Evolutionary conservation across 1,140 invertebrate species (phyloP), one percentile per base, ranked within the genome.

Genomic region (Zaprionus tsacasi): DNA sequence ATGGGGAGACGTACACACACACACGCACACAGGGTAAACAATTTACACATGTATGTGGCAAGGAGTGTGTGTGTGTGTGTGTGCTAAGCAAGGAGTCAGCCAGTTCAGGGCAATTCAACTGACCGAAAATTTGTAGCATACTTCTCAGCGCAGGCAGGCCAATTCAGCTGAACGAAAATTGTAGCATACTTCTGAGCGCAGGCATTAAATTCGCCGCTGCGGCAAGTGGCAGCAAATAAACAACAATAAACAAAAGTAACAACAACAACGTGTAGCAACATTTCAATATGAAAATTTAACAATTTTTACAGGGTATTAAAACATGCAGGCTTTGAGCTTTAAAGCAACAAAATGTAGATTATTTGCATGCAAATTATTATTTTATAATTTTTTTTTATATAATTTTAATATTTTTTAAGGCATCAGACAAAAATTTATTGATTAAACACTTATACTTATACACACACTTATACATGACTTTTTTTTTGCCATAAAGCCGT

Each of bases 1-100:
- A 79, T 79, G 69, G 61, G 65, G 65, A 75, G 67, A 56, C 43
- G 52, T 57, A 40, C 45, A 56, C 61, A 71, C 63, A 65, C 30
- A 70, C 38, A 43, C 17, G 30, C 58, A 15, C 15, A 58, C 36
- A 58, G 17, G 30, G 36, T 15, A 3, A 15, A 3, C 40, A 45
- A 15, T 45, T 45, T 17, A 45, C 40, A 15, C 40, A 45, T 45
- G 40, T 45, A 45, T 45, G 10, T 6, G 6, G 10, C 33, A 35
- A 45, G n/a, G 15, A 45, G n/a, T 45, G 40, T 15, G 40, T 15
- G 40, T 7, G 13, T 15, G n/a, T n/a, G n/a, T 3, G 40, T 15
- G 40, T n/a, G n/a, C 7, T 15, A 15, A 15, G 40, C n/a, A 21
- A 30, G 27, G 27, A 30, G 27, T 6, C n/a, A 15, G 40, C 21